Percentiles rank a stretch among this genome's conserved stretches.
Evolutionary conservation across 1,140 invertebrate genomes (phyloP).

Genomic region (Andricus grossulariae): DNA sequence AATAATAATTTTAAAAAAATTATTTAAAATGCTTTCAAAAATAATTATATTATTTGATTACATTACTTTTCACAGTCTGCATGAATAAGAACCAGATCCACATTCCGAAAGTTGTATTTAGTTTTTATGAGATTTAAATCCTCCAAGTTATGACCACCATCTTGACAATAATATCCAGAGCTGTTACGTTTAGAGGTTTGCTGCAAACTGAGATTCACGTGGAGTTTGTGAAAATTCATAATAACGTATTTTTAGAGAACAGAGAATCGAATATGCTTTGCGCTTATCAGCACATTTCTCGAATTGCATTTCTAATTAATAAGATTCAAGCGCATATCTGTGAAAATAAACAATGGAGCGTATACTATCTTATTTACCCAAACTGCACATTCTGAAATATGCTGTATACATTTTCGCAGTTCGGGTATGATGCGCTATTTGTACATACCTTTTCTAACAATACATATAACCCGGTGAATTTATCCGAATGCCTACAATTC

Average conservation of each 20-base stretch:
- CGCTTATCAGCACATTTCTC: constrained; percentile 12
- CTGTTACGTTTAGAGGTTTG: not conserved
- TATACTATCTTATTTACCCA: not conserved
- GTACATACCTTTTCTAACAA: not conserved
- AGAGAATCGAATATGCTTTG: constrained; percentile 5
- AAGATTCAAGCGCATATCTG: not conserved
- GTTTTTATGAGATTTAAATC: too few species aligned
- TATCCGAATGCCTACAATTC: constrained; percentile 13
- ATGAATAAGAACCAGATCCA: too few species aligned
- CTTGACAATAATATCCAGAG: too few species aligned
- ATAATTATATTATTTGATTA: too few species aligned
- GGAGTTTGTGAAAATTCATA: not conserved
- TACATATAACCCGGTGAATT: not conserved
- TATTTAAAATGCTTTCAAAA: too few species aligned
- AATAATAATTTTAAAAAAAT: too few species aligned
- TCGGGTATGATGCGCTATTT: not conserved
- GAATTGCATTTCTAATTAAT: constrained; percentile 22
- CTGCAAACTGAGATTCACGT: not conserved
- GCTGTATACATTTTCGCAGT: not conserved
- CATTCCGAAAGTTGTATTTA: too few species aligned
- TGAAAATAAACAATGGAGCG: not conserved
- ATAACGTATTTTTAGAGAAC: not conserved
- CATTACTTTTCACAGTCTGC: too few species aligned
- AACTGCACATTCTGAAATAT: not conserved
- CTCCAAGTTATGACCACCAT: too few species aligned